Base-by-base conservation (phyloP, 2,888 invertebrate species). In the Beris chalybata region DNA sequence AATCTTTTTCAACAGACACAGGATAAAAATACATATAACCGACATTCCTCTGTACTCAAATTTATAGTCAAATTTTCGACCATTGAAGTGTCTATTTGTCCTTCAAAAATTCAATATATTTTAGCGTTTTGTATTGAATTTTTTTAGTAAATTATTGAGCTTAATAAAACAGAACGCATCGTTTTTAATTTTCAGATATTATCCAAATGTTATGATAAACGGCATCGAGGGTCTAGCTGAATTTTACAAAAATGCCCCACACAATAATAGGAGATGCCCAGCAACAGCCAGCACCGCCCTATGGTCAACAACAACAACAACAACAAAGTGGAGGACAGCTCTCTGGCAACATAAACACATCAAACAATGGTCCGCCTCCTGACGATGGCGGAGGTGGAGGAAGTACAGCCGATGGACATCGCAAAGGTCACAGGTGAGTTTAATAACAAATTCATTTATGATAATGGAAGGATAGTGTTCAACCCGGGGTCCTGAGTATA, bases 381-480 rank as follows among this genome's bases (percentile, higher is more conserved):
- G 79, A 83, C 75, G 82, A 82, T 71, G 83, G 71, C 56, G 74
- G 70, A 55, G 64, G 71, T 67, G 75, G 75, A 67, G 72, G 70
- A 56, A 71, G 71, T 65, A 71, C 71, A 64, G 65, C 73, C 72
- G 83, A 85, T 72, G 84, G 84, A 78, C 86, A 86, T 84, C 85
- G 86, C 75, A 86, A 86, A 78, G 86, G 86, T 73, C 86, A 86
- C 83, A 85, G 86, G 86, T 86, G 72, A 75, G 78, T 48, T 44
- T 55, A 29, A n/a, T 22, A 22, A 22, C 22, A 22, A 22, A 22
- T 22, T 22, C 22, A 22, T 22, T 22, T 22, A 22, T 22, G 22
- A 22, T 22, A 22, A 22, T 22, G 22, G 22, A 22, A 3, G 3
- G 22, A 22, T 22, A 22, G 2, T 2, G 22, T 22, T 22, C 22